Percentiles rank a stretch among this genome's conserved stretches.
These are phyloP conservation scores for Harpagus bidentatus DNA, from an alignment of 2,113 vertebrate species.

Conservation along the genomic window DNA sequence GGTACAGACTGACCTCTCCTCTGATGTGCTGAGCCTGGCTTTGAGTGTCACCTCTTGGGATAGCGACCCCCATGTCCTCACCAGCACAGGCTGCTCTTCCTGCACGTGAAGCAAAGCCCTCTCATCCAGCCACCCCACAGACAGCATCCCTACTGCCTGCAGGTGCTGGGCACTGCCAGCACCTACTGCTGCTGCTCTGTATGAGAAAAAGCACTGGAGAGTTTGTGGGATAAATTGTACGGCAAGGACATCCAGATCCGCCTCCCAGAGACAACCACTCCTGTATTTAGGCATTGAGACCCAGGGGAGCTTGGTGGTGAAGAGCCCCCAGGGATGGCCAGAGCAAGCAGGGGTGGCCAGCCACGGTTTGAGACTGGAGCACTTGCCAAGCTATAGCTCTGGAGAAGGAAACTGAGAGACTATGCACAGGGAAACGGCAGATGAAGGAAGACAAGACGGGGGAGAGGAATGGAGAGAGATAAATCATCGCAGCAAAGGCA, in stretches of 20 bases:
- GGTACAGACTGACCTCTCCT: not conserved
- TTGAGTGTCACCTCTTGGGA: not conserved
- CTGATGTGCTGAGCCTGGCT: not conserved
- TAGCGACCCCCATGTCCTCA: fast-evolving
- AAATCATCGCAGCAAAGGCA: not conserved
- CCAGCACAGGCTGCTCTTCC: not conserved
- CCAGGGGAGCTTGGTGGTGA: not conserved
- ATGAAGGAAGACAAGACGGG: not conserved
- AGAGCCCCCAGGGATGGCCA: not conserved
- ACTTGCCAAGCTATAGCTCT: not conserved
- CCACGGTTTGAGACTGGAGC: not conserved
- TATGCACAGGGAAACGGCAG: not conserved
- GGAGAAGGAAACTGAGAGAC: not conserved
- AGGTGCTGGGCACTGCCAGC: not conserved
- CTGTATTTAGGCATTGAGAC: not conserved
- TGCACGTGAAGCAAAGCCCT: fast-evolving
- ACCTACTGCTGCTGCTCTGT: not conserved
- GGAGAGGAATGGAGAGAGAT: not conserved
- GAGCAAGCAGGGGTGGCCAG: fast-evolving
- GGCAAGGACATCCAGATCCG: not conserved
- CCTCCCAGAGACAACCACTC: not conserved
- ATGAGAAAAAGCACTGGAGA: not conserved
- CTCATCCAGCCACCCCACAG: not conserved
- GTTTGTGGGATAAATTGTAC: not conserved
- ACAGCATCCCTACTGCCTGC: not conserved